Percentiles rank a stretch among this genome's conserved stretches.
phyloP scores from a whole-genome alignment of 64 coral and sea anemone genomes.

The Cladopsammia gracilis region DNA sequence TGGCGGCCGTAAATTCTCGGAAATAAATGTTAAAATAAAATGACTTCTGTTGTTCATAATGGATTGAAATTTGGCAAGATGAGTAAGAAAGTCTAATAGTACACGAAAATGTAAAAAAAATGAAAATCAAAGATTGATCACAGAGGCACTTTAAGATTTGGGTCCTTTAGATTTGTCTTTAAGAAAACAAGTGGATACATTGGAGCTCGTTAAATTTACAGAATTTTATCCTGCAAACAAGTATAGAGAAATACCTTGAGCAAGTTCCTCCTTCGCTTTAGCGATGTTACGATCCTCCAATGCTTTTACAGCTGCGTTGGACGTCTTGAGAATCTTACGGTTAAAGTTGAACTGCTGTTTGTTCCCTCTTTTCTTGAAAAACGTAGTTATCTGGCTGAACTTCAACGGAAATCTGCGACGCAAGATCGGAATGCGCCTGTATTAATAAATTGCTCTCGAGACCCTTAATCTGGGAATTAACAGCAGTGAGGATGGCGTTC shows the following conservation, averaged over 20 bases:
- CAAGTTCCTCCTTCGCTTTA: background rate
- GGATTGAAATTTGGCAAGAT: no score
- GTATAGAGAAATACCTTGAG: background rate
- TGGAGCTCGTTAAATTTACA: no score
- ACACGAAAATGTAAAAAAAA: no score
- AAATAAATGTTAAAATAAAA: no score
- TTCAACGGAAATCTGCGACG: background rate
- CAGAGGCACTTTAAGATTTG: no score
- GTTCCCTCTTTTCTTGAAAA: constrained; percentile 42
- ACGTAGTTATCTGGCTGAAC: background rate
- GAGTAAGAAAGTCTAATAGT: no score
- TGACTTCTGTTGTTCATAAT: no score
- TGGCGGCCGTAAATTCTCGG: no score
- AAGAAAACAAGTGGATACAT: no score
- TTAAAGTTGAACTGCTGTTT: constrained; percentile 33
- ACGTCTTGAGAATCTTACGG: constrained; percentile 23
- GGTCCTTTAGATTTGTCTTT: no score
- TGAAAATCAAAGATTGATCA: no score
- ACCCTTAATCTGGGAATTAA: constrained; percentile 8
- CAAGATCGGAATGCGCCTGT: background rate
- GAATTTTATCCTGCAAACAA: no score
- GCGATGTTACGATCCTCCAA: background rate
- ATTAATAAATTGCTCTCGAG: background rate
- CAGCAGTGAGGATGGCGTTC: constrained; percentile 5
- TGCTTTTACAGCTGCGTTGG: background rate